A percentile compares a stretch with the other conserved stretches of the same genome.
Evolutionary conservation across 2,888 invertebrate genomes (phyloP).

Genomic region (Ornithoptera alexandrae): DNA sequence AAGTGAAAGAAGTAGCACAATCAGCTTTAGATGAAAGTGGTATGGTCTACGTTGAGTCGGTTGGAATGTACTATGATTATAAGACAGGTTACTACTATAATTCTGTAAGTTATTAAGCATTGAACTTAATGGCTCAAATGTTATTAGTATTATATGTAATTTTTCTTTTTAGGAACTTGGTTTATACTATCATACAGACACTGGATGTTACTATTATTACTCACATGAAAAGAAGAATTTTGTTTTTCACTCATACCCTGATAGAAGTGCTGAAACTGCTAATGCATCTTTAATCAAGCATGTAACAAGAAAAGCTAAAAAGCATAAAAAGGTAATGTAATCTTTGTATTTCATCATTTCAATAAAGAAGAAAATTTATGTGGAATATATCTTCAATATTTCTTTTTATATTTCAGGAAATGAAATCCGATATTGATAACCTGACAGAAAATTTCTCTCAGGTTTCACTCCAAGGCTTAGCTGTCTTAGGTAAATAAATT

Average conservation of each 20-base stretch:
- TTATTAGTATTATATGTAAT: not conserved
- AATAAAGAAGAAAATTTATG: not conserved
- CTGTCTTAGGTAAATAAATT: conserved; percentile 76
- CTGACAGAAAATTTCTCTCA: conserved; percentile 74
- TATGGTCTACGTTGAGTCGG: conserved; percentile 92
- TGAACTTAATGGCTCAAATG: conserved; percentile 1
- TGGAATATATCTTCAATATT: not conserved
- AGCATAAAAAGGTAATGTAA: conserved; percentile 52
- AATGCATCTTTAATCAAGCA: conserved; percentile 51
- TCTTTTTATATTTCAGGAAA: conserved; percentile 21
- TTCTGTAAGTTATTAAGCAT: conserved; percentile 80
- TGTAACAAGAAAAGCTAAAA: conserved; percentile 60
- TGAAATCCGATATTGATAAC: conserved; percentile 55
- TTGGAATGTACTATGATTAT: conserved; percentile 93
- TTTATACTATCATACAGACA: conserved; percentile 93
- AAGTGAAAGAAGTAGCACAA: conserved; percentile 88
- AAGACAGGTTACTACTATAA: conserved; percentile 95
- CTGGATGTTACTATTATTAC: conserved; percentile 90
- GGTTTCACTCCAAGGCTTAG: conserved; percentile 73
- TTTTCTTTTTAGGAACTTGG: conserved; percentile 84
- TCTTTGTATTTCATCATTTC: not conserved
- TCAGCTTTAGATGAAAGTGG: conserved; percentile 86
- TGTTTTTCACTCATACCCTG: conserved; percentile 89
- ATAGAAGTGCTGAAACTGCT: conserved; percentile 55
- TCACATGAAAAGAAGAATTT: conserved; percentile 87